Evolutionary conservation across 2,888 invertebrate species (phyloP).

Genomic region (Tipula unca): DNA sequence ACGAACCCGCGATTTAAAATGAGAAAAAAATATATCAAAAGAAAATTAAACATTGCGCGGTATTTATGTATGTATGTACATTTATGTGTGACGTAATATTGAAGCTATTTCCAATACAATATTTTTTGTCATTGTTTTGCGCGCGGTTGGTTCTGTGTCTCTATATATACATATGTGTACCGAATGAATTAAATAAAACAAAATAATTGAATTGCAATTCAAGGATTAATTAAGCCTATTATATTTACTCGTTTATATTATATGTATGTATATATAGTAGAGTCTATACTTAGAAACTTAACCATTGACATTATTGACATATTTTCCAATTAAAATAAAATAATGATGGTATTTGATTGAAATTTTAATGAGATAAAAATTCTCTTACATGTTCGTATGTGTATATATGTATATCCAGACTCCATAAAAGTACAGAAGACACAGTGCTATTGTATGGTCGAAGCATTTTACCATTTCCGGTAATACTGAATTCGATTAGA

Average conservation of each 20-base stretch:
- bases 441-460: neutral
- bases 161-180: neutral
- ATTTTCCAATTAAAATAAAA: conserved; percentile 14
- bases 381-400: neutral
- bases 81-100: neutral
- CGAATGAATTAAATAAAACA: neutral
- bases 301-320: neutral
- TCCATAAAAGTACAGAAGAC: neutral
- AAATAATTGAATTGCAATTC: neutral
- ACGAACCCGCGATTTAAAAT: neutral
- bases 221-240: neutral
- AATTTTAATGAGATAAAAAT: neutral
- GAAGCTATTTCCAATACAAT: neutral
- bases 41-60: neutral
- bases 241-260: neutral
- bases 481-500: neutral
- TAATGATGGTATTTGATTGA: neutral
- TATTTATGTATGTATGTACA: neutral
- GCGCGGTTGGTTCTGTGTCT: neutral
- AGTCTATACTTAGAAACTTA: neutral
- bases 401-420: neutral
- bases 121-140: neutral
- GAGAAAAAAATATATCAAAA: neutral
- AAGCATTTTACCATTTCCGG: neutral
- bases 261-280: neutral